Base-by-base conservation (phyloP, 92 coral and sea anemone genomes). In the Zoanthus gigantus region DNA sequence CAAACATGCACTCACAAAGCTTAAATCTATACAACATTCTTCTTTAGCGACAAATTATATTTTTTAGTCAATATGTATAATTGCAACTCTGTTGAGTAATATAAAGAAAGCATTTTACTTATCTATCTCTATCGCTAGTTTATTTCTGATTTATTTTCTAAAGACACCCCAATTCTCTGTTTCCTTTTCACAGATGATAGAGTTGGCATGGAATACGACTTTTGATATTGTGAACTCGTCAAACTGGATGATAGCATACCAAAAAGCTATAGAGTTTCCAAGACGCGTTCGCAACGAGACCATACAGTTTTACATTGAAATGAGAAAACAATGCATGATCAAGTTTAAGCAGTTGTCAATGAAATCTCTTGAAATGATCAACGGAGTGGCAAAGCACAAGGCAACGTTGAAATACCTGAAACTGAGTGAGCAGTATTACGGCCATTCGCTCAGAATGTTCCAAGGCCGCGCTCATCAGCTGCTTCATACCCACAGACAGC, bases 151-250 rank as follows among this genome's bases (percentile, higher is more conserved):
- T 37, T 2, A 37, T 37, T 2, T 37, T 37, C 42, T 2, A 37
- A 37, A 37, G 42, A 37, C 42, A 37, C 42, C 4, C 3, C 4
- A 37, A 37, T 4, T 37, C 42, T 37, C 42, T 37, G 42, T 37
- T 37, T 37, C 42, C 42, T 37, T 34, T 15, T 53, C 75, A 7
- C 18, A 81, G 85, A 47, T 81, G 17, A 76, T 86, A 80, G 76
- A 72, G 18, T 52, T 88, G 1, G 93, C 80, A 2, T 86, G 86
- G 83, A 90, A 92, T 71, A 89, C 88, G 63, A 72, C 95, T 2
- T 14, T 76, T 9, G 96, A 95, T 60, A 84, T 95, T 88, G 87
- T 88, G 88, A 93, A 95, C 63, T 95, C 98, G 11, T 76, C 92
- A 5, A 83, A 68, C 72, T 67, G 90, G 30, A 79, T 53, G 68